These are phyloP conservation scores for Eurystomus glaucurus DNA, from an alignment of 2,797 vertebrate species.

Conservation along the genomic window DNA sequence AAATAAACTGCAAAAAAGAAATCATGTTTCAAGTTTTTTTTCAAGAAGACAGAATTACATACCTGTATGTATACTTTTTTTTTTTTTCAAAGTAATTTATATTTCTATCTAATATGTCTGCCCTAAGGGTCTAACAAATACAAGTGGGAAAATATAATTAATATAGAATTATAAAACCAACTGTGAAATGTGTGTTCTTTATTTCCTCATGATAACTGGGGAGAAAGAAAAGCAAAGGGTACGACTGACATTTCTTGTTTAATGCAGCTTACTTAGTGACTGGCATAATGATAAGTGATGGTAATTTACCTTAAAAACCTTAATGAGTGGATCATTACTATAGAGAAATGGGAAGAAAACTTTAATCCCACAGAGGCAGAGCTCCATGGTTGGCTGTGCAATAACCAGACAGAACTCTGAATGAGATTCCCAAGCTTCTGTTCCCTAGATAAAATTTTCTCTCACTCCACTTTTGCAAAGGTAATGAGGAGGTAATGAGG, in stretches of 20 bases:
- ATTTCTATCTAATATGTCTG: slow-evolving; percentile 14
- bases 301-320: slow-evolving; percentile 90
- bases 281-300: slow-evolving; percentile 83
- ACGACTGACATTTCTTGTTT: slow-evolving; percentile 80
- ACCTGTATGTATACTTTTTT: neutral
- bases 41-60: neutral
- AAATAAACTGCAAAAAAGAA: slow-evolving; percentile 35
- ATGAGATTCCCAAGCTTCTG: slow-evolving; percentile 88
- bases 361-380: slow-evolving; percentile 86
- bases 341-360: slow-evolving; percentile 88
- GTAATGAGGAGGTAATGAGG: slow-evolving; percentile 97
- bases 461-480: slow-evolving; percentile 91
- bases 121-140: slow-evolving; percentile 1
- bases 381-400: slow-evolving; percentile 90
- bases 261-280: slow-evolving; percentile 86
- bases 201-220: slow-evolving; percentile 55
- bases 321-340: slow-evolving; percentile 90
- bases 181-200: slow-evolving; percentile 68
- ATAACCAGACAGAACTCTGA: slow-evolving; percentile 87
- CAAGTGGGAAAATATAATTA: slow-evolving; percentile 55
- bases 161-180: slow-evolving; percentile 35
- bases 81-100: slow-evolving; percentile 26
- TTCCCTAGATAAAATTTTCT: slow-evolving; percentile 86
- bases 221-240: slow-evolving; percentile 67
- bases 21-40: neutral